Evolutionary conservation across 2,888 invertebrate genomes (phyloP).

Genomic region (Rhogogaster chlorosoma): DNA sequence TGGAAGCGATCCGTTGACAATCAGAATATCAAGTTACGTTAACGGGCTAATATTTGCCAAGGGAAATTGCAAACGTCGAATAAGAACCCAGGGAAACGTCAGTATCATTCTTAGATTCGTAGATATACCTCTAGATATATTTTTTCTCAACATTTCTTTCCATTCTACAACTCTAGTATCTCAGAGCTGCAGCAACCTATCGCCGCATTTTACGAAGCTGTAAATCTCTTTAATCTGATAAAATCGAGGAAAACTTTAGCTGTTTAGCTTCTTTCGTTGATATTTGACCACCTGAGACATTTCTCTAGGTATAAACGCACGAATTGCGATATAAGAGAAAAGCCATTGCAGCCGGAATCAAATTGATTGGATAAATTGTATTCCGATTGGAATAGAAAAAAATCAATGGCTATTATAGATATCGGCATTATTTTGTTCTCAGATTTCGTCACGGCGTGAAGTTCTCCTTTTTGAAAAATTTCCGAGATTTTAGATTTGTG

Average conservation of each 20-base stretch:
- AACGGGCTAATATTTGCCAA: slow-evolving; percentile 28
- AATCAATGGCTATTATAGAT: too few species aligned
- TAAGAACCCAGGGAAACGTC: not conserved
- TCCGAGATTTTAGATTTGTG: not conserved
- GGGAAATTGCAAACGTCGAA: slow-evolving; percentile 24
- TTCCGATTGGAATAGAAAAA: not conserved
- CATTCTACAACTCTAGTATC: not conserved
- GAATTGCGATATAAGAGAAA: not conserved
- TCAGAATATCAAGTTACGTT: slow-evolving; percentile 29
- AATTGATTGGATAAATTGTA: not conserved
- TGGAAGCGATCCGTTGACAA: not conserved
- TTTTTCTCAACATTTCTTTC: not conserved
- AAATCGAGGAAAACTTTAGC: not conserved
- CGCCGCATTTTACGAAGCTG: not conserved
- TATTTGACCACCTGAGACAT: not conserved
- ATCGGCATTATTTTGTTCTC: not conserved
- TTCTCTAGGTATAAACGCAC: not conserved
- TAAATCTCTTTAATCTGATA: slow-evolving; percentile 7
- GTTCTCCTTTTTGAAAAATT: not conserved
- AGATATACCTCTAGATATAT: too few species aligned
- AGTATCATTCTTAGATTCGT: not conserved
- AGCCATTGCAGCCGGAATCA: not conserved
- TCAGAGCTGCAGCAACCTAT: not conserved
- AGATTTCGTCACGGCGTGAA: not conserved
- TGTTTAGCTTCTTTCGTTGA: not conserved